phyloP scores from a whole-genome alignment of 2,113 vertebrate genomes.

The Tonatia bakeri region DNA sequence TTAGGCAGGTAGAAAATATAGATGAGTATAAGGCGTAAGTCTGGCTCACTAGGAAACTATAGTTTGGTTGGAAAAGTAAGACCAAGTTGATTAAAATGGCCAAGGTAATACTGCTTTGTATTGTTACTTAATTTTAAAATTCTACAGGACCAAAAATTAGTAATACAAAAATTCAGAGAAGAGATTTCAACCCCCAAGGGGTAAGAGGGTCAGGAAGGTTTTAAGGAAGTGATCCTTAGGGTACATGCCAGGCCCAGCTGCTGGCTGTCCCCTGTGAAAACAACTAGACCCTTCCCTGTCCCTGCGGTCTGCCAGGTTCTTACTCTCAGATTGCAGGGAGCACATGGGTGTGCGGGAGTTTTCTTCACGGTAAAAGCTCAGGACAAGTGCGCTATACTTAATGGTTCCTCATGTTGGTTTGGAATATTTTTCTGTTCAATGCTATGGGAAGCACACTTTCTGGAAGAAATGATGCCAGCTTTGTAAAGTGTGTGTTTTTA shows the following conservation, averaged over 20 bases:
- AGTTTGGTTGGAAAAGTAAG: not conserved
- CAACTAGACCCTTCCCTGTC: not conserved
- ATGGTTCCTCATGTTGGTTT: not conserved
- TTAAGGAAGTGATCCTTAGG: not conserved
- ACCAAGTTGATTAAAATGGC: not conserved
- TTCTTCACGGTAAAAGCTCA: not conserved
- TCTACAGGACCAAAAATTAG: not conserved
- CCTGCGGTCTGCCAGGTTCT: not conserved
- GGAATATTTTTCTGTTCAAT: not conserved
- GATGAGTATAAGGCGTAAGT: not conserved
- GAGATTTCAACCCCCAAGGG: not conserved
- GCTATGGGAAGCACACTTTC: not conserved
- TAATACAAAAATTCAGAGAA: not conserved
- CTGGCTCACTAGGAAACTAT: not conserved
- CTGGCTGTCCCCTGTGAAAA: not conserved
- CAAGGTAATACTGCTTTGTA: not conserved
- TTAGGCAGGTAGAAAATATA: not conserved
- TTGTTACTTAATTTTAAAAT: slow-evolving; percentile 13
- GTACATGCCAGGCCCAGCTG: not conserved
- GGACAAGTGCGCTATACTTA: not conserved
- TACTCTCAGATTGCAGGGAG: not conserved
- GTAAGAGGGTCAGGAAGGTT: not conserved
- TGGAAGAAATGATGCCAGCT: not conserved
- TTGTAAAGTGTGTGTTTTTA: not conserved
- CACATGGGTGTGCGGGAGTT: not conserved